Evolutionary conservation across 1,140 invertebrate genomes (phyloP), one percentile per base, ranked within the genome.

Genomic region (Ceratina calcarata): DNA sequence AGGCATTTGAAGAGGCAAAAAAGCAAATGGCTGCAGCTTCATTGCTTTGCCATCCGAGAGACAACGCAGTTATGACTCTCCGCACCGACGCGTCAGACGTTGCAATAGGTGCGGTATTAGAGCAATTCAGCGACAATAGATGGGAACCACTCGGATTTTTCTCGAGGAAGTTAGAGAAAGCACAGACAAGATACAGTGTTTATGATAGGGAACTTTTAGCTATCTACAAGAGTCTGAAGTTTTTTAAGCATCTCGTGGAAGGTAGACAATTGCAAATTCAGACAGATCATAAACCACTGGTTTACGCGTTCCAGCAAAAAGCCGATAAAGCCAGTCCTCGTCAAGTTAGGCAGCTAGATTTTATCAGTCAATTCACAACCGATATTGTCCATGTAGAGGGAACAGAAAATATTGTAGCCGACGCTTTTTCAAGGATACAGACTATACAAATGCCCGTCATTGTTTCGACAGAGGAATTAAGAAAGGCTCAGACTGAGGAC

Each of bases 261-360:
- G 61, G 62, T 13, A 32, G 53, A 16, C 24, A 67, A 57, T n/a
- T 75, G 10, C 24, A 3, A 7, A 67, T 75, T 0, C 13, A 45
- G 16, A 66, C 73, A 6, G 32, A 66, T 15, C 73, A 75, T 20
- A 75, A 66, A 24, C 73, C 62, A 13, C n/a, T 75, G 6, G 10
- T 22, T 37, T 67, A 57, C n/a, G 51, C 73, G 1, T 75, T 75
- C 16, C 6, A 6, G n/a, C 73, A 75, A 49, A 66, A 57, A 45
- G 18, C 27, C 18, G 10, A 55, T 15, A 75, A 49, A n/a, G n/a
- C n/a, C n/a, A n/a, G 61, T 20, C 24, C 22, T 0, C 15, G 73
- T 1, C 62, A 67, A 24, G 0, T 58, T 1, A 51, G 24, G 8
- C 73, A 75, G 4, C 13, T 67, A 13, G 49, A 65, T n/a, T n/a